phyloP scores from a whole-genome alignment of 2,113 vertebrate genomes.

The Chlorodrepanis virens region DNA sequence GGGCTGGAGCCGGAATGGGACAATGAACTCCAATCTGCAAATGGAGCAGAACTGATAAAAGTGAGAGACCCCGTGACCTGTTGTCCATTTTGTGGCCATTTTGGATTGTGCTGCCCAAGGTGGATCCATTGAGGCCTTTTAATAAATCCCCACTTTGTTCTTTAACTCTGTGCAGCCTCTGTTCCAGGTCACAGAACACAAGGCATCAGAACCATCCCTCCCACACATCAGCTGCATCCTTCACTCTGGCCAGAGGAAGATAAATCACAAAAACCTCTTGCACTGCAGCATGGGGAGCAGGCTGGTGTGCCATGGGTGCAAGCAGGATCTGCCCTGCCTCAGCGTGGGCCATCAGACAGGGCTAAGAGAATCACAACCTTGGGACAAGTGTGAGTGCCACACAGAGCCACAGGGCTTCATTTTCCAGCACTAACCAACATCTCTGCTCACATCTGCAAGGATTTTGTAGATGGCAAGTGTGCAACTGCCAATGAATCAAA shows the following conservation, averaged over 20 bases:
- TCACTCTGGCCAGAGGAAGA: neutral
- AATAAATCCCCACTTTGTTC: no score
- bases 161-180: no score
- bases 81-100: no score
- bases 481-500: neutral
- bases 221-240: no score
- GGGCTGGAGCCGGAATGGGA: no score
- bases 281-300: neutral
- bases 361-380: neutral
- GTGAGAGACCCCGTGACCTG: no score
- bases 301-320: neutral
- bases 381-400: neutral
- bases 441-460: neutral
- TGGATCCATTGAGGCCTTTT: no score
- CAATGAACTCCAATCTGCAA: no score
- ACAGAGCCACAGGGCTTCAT: neutral
- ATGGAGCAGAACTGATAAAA: no score
- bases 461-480: neutral
- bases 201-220: neutral
- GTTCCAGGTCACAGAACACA: no score
- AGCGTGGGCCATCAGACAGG: neutral
- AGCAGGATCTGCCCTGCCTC: fast-evolving
- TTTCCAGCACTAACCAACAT: neutral
- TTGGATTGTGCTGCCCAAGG: no score
- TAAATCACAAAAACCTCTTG: neutral